Percentiles rank a stretch among this genome's conserved stretches.
Conservation (phyloP, 2,113 vertebrate genomes). For the Miniopterus natalensis region DNA sequence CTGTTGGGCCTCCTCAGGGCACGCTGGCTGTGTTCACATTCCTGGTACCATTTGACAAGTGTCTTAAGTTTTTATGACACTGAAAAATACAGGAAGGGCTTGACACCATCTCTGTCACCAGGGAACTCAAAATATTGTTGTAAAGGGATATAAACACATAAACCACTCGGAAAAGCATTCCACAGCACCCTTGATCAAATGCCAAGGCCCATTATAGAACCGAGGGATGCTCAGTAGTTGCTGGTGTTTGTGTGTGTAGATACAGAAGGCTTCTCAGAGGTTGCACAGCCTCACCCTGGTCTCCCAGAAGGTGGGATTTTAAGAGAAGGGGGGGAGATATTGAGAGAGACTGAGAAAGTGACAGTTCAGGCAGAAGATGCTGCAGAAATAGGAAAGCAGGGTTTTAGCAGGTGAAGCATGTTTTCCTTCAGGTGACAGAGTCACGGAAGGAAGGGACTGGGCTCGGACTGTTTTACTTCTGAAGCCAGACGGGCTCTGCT, state of each 20-base stretch:
- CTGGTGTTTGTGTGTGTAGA: not conserved
- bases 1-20: not conserved
- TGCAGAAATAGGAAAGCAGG: not conserved
- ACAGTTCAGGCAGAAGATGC: not conserved
- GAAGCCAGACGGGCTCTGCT: not conserved
- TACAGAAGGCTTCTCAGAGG: not conserved
- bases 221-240: not conserved
- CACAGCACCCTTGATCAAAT: not conserved
- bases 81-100: not conserved
- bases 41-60: not conserved
- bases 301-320: not conserved
- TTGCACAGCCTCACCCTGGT: not conserved
- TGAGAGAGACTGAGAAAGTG: accelerated
- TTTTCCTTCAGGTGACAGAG: not conserved
- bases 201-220: not conserved
- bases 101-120: not conserved
- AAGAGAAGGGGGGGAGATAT: not conserved
- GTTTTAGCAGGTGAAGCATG: not conserved
- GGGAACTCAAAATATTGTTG: not conserved
- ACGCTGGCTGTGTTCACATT: not conserved
- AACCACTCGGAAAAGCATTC: not conserved
- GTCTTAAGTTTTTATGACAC: not conserved
- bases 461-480: not conserved
- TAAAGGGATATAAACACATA: not conserved
- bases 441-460: not conserved